Percentiles rank a stretch among this genome's conserved stretches.
Evolutionary conservation across 2,888 invertebrate species (phyloP).

Genomic region (Lacanobia oleracea): DNA sequence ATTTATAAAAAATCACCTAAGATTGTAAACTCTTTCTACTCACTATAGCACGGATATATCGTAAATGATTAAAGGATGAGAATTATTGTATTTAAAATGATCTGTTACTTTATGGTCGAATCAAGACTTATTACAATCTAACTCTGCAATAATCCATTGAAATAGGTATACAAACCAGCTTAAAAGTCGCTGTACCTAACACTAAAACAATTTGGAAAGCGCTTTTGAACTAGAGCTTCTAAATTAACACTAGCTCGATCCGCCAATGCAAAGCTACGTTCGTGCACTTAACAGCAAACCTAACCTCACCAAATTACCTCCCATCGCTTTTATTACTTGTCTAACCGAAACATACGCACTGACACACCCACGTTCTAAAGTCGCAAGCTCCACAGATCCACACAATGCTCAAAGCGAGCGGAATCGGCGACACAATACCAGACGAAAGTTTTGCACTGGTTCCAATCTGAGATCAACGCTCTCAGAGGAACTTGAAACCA

Average conservation of each 20-base stretch:
- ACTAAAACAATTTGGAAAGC: too few species aligned
- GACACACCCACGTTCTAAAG: not conserved
- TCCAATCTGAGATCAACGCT: conserved; percentile 55
- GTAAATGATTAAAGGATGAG: too few species aligned
- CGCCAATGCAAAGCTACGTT: not conserved
- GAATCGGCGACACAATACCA: conserved; percentile 52
- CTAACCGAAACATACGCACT: not conserved
- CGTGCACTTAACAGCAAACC: not conserved
- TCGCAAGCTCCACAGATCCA: not conserved
- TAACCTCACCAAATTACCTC: not conserved
- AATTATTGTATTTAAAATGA: too few species aligned
- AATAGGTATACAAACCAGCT: too few species aligned
- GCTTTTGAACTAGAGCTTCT: not conserved
- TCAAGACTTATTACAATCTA: too few species aligned
- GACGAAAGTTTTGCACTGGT: conserved; percentile 44
- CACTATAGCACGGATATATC: too few species aligned
- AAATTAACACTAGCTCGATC: not conserved
- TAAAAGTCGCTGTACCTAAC: too few species aligned
- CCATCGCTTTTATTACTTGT: not conserved
- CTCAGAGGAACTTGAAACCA: conserved; percentile 55
- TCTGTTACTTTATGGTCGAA: too few species aligned
- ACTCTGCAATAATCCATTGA: too few species aligned
- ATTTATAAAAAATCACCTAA: too few species aligned
- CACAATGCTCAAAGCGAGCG: conserved; percentile 18
- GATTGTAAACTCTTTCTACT: too few species aligned